Evolutionary conservation across 2,797 vertebrate genomes (phyloP), one percentile per base, ranked within the genome.

Genomic region (Sebastes iracundus): DNA sequence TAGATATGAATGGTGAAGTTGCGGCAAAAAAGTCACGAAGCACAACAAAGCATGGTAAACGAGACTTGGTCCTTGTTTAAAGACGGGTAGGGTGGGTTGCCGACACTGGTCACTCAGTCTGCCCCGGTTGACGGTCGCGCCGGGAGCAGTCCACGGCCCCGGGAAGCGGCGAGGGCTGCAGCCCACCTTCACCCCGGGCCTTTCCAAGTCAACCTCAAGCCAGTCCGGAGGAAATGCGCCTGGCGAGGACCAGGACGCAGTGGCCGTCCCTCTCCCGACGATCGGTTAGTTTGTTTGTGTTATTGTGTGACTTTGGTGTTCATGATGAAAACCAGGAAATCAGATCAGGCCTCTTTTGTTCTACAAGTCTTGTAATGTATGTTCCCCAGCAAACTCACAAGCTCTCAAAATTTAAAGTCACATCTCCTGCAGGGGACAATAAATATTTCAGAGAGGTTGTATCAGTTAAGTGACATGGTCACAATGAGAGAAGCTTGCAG

Each of bases 391-490:
- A 70, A 75, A 38, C 53, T 55, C 58, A 38, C 61, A 73, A 30
- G 23, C 65, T 25, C 65, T 87, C 72, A 75, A 91, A 90, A 81
- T 72, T 60, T 81, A 52, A 83, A 85, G 78, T 83, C 89, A 70
- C 77, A 80, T 89, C 77, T 84, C 77, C 87, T 88, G 66, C 81
- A 71, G 81, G 84, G 80, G 56, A 83, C 80, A 77, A 93, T 95
- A 89, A 94, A 95, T 94, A 94, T 95, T 94, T 92, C 86, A 93
- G 86, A 82, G 88, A 59, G 78, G 87, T 90, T 90, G 88, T 81
- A 85, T 94, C 91, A 94, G 92, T 90, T 90, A 92, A 93, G 91
- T 94, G 93, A 95, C 90, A 90, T 73, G 89, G 88, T 91, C 87
- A 92, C 88, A 87, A 92, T 87, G 91, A 93, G 90, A 93, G 92